A percentile compares a stretch with the other conserved stretches of the same genome.
phyloP scores from a whole-genome alignment of 2,797 vertebrate genomes.

The Trachops cirrhosus region DNA sequence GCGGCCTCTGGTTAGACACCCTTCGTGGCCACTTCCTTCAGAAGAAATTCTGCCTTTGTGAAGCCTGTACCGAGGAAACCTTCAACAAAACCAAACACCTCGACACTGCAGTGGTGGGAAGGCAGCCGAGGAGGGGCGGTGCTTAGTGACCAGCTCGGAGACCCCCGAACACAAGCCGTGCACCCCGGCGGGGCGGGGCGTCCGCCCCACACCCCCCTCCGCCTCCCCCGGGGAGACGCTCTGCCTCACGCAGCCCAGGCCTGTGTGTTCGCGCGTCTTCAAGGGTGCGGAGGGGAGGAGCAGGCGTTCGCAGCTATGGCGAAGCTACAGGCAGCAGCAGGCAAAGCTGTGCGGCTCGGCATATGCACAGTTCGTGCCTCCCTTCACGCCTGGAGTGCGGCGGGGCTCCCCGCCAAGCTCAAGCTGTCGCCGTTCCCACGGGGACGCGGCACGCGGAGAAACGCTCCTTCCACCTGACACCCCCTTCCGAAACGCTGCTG shows the following conservation, averaged over 20 bases:
- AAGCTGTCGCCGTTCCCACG: constrained; percentile 81
- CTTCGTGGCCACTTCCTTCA: neutral
- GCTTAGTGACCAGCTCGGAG: neutral
- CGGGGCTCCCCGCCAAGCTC: constrained; percentile 82
- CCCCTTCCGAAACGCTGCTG: constrained; percentile 33
- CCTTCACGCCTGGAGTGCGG: constrained; percentile 83
- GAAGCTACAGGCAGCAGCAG: constrained; percentile 80
- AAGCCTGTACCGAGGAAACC: neutral
- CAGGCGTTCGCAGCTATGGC: constrained; percentile 82
- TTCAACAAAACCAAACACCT: neutral
- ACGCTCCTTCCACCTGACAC: constrained; percentile 65
- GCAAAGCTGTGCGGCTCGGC: constrained; percentile 82
- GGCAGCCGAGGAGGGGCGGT: neutral
- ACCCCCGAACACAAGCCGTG: neutral
- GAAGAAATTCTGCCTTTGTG: neutral
- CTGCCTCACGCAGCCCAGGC: constrained; percentile 59
- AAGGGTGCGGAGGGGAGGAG: constrained; percentile 79
- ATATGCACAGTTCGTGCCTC: constrained; percentile 85
- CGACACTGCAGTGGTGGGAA: neutral
- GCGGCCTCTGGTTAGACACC: neutral
- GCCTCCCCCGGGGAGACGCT: neutral
- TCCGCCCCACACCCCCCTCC: neutral
- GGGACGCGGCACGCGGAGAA: constrained; percentile 75
- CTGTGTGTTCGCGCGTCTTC: constrained; percentile 78
- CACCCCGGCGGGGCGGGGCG: neutral